phyloP scores from a whole-genome alignment of 1,140 invertebrate genomes.

The Brachionus calyciflorus region DNA sequence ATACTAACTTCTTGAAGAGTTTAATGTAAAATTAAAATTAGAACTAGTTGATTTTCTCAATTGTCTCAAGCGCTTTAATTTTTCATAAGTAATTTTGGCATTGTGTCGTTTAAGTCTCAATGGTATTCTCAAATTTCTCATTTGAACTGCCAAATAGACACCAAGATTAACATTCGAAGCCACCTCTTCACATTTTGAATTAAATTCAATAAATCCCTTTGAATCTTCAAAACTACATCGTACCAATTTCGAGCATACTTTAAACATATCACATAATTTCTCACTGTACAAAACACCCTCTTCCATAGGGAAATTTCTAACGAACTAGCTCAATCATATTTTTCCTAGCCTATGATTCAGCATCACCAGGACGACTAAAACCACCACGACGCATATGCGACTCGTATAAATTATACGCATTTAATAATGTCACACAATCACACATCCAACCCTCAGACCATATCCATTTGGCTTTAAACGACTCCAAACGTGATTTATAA shows the following conservation, averaged over 20 bases:
- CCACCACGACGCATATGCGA: neutral
- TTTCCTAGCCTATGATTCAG: neutral
- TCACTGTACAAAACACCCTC: constrained; percentile 43
- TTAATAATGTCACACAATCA: constrained; percentile 77
- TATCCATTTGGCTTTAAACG: constrained; percentile 65
- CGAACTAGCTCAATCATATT: constrained; percentile 35
- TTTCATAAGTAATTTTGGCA: constrained; percentile 6
- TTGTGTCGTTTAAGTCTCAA: constrained; percentile 21
- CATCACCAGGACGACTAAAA: neutral
- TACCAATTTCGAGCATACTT: constrained; percentile 20
- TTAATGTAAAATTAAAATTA: neutral
- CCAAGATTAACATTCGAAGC: constrained; percentile 28
- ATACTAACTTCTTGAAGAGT: neutral
- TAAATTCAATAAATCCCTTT: constrained; percentile 38
- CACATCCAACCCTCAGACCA: constrained; percentile 68
- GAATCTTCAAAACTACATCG: neutral
- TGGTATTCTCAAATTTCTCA: constrained; percentile 32
- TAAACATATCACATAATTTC: constrained; percentile 36
- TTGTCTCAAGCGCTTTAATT: neutral
- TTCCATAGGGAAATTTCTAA: constrained; percentile 12
- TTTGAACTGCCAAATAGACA: constrained; percentile 40
- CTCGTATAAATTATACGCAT: constrained; percentile 71
- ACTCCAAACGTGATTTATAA: constrained; percentile 69
- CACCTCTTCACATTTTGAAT: constrained; percentile 1
- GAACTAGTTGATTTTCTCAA: neutral